Evolutionary conservation across 1,140 invertebrate genomes (phyloP), one percentile per base, ranked within the genome.

Genomic region (Polyergus mexicanus): DNA sequence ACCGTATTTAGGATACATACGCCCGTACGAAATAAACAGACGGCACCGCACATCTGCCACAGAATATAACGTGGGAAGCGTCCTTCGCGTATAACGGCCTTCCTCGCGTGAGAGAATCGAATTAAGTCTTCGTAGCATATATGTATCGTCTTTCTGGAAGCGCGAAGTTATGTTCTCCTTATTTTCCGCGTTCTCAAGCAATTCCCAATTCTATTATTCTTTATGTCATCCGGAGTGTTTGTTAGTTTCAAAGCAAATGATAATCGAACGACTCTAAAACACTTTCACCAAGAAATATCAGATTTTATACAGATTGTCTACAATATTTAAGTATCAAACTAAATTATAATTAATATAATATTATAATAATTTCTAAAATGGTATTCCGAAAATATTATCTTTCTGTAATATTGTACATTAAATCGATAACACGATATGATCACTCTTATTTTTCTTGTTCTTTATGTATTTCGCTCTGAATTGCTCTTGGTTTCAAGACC

Each of bases 51-150:
- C 89, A 90, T 88, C 88, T 90, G 88, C 80, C 89, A 66, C 89
- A 66, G 58, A 51, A 63, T 71, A 68, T 78, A 88, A 91, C 90
- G 90, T 91, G 90, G 89, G 89, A 91, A 91, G 88, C 89, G 83
- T 89, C 88, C 86, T 91, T 86, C 89, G 89, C 56, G 69, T 28
- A 87, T 88, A 88, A 90, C 90, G 90, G 90, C 89, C 89, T 91
- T 86, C 74, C 80, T 91, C 71, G 90, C 90, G 90, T 91, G 90
- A 91, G 89, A 86, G 51, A 66, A n/a, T 38, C 80, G 87, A 90
- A 91, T 91, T 91, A 91, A 86, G 75, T 75, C 69, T 74, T 89
- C 80, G 60, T 87, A 76, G 69, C 58, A 66, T 41, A 74, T 84
- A 89, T 86, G 41, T 44, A 47, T 25, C 65, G 22, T 7, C 66